Conservation (phyloP, 2,888 invertebrate genomes). For the Campoplex capitator region DNA sequence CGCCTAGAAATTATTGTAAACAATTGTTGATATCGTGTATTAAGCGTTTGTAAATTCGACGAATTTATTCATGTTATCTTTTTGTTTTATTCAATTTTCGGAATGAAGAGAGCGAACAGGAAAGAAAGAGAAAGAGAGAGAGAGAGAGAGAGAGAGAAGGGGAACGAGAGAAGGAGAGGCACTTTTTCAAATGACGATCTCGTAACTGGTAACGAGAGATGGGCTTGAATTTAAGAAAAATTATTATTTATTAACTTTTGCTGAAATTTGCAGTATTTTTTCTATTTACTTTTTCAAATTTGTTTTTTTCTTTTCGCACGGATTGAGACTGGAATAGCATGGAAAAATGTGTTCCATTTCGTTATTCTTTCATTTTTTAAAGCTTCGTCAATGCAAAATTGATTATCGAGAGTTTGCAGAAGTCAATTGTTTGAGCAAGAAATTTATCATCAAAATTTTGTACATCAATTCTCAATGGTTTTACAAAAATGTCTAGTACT, state of each 20-base stretch:
- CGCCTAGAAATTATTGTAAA: constrained; percentile 57
- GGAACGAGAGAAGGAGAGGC: neutral
- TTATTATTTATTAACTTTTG: neutral
- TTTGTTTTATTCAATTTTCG: constrained; percentile 50
- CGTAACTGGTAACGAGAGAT: constrained; percentile 25
- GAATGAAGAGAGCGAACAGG: constrained; percentile 18
- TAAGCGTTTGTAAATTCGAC: constrained; percentile 68
- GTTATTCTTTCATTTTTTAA: neutral
- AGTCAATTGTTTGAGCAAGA: neutral
- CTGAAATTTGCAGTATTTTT: neutral
- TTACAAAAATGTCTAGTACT: neutral
- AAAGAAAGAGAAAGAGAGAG: constrained; percentile 21
- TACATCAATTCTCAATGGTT: neutral
- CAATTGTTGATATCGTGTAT: constrained; percentile 66
- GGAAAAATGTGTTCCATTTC: neutral
- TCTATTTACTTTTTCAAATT: neutral
- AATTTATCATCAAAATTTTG: neutral
- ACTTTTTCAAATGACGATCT: constrained; percentile 14
- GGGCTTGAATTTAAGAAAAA: neutral
- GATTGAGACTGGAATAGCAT: neutral
- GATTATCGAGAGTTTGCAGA: neutral
- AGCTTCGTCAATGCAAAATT: neutral
- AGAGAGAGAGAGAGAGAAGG: neutral
- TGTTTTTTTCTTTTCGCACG: neutral
- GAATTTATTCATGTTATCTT: constrained; percentile 67